A percentile compares a stretch with the other conserved stretches of the same genome.
Conservation (phyloP, 2,888 invertebrate genomes). For the Amblyteles armatorius region DNA sequence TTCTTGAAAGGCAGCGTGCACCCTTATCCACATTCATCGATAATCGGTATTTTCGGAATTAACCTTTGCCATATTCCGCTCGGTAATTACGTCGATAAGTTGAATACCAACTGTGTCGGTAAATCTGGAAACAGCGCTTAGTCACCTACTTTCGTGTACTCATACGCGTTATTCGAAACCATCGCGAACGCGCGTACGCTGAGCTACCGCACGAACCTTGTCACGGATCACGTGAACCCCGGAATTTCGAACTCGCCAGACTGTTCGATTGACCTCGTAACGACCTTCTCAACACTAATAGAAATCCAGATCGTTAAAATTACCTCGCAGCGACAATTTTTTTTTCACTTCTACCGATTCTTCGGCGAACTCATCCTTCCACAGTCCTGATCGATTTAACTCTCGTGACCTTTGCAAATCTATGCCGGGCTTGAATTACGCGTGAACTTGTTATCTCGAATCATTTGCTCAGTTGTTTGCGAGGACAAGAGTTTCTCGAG, state of each 20-base stretch:
- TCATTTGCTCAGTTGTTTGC: neutral
- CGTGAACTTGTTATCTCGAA: neutral
- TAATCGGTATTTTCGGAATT: neutral
- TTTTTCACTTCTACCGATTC: neutral
- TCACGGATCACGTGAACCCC: slow-evolving; percentile 15
- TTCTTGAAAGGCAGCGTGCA: too few relatives aligned
- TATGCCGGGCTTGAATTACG: neutral
- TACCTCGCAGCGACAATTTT: slow-evolving; percentile 12
- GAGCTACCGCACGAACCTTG: neutral
- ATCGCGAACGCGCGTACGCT: slow-evolving; percentile 1
- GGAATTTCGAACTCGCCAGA: neutral
- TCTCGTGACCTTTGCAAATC: too few relatives aligned
- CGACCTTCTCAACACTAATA: neutral
- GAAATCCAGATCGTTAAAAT: slow-evolving; percentile 10
- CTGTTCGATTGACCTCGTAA: slow-evolving; percentile 13
- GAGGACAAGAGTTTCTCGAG: neutral
- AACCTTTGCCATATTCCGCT: neutral
- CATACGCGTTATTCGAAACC: slow-evolving; percentile 6
- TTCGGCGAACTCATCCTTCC: neutral
- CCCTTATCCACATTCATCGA: neutral
- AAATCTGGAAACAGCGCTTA: neutral
- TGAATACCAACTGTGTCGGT: neutral
- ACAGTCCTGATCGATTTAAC: neutral
- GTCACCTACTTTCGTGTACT: neutral
- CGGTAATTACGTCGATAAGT: slow-evolving; percentile 6